These are phyloP conservation scores for Oryzias curvinotus DNA, from an alignment of 2,113 vertebrate genomes.

Conservation along the genomic window DNA sequence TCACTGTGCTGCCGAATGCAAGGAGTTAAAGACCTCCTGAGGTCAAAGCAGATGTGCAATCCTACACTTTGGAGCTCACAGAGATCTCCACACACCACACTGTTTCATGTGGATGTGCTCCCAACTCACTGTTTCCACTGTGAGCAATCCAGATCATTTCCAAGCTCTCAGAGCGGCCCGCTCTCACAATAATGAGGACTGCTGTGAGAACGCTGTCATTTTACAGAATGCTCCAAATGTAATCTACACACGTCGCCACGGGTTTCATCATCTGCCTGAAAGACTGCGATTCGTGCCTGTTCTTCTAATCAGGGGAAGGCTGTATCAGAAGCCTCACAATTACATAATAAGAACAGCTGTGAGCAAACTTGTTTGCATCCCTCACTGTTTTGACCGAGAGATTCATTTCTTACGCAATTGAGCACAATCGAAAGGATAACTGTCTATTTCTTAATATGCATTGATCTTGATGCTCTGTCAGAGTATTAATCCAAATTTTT, in stretches of 20 bases:
- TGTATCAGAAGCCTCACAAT: conserved; percentile 5
- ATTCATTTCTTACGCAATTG: no score
- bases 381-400: no score
- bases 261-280: conserved; percentile 46
- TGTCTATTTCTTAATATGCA: no score
- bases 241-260: conserved; percentile 48
- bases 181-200: conserved; percentile 54
- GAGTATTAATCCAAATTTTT: no score
- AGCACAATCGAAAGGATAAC: no score
- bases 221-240: conserved; percentile 48
- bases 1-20: conserved; percentile 26
- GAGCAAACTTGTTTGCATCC: conserved; percentile 29
- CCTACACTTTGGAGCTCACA: conserved; percentile 47
- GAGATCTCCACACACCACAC: conserved; percentile 44
- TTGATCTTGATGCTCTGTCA: no score
- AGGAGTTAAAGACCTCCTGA: conserved; percentile 57
- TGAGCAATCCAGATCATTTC: conserved; percentile 60
- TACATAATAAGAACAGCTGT: conserved; percentile 33
- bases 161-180: conserved; percentile 57
- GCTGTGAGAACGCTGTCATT: conserved; percentile 42
- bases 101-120: conserved; percentile 63
- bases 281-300: conserved; percentile 20
- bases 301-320: conserved; percentile 32
- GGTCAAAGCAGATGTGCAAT: conserved; percentile 66
- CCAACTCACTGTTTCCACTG: conserved; percentile 52